Evolutionary conservation across 2,113 vertebrate species (phyloP).

Genomic region (human): DNA sequence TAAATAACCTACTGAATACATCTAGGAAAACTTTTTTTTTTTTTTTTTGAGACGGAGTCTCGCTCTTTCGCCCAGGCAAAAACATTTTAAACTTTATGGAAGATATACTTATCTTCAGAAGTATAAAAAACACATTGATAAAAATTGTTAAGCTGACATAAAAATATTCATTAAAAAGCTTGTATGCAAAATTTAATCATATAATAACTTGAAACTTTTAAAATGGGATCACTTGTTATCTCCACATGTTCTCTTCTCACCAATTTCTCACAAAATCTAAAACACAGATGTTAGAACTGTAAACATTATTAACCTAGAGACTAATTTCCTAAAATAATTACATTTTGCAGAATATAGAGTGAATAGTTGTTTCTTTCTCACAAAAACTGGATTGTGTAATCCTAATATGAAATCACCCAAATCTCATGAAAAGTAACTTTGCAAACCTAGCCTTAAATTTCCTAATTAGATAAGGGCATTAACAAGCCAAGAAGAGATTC

Average conservation of each 20-base stretch:
- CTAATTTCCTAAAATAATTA: conserved; percentile 78
- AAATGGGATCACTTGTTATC: background rate
- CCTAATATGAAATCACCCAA: conserved; percentile 77
- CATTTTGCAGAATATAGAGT: conserved; percentile 69
- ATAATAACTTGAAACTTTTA: conserved; percentile 15
- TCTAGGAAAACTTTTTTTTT: background rate
- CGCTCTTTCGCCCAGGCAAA: background rate
- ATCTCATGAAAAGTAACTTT: conserved; percentile 74
- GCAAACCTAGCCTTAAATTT: conserved; percentile 79
- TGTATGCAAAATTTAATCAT: background rate
- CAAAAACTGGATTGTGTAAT: background rate
- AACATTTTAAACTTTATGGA: background rate
- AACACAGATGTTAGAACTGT: conserved; percentile 46
- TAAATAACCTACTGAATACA: background rate
- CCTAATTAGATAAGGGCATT: conserved; percentile 82
- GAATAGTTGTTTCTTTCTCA: conserved; percentile 67
- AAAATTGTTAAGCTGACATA: conserved; percentile 11
- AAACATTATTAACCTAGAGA: conserved; percentile 69
- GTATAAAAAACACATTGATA: background rate
- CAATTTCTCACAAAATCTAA: conserved; percentile 40
- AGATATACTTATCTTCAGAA: background rate
- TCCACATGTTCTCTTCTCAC: background rate
- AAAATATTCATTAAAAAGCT: conserved; percentile 36
- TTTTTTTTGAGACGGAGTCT: too few species aligned
- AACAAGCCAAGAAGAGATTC: conserved; percentile 74